phyloP scores from a whole-genome alignment of 2,797 vertebrate genomes.

The Denticeps clupeoides region DNA sequence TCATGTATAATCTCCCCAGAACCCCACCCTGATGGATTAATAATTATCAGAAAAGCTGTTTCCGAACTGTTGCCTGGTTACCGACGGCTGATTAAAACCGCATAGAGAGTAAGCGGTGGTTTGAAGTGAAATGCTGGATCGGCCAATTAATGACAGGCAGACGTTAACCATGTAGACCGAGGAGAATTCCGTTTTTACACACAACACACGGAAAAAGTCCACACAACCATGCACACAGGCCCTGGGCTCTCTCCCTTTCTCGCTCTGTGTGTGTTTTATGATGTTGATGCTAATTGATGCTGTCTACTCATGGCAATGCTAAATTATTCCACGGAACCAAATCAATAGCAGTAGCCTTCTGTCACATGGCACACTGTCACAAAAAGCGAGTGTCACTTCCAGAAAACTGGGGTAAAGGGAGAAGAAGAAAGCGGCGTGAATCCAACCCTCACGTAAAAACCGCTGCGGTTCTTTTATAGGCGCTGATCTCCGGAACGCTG shows the following conservation, averaged over 20 bases:
- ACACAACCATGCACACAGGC: no score
- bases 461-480: no score
- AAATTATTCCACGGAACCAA: conserved; percentile 18
- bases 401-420: not conserved
- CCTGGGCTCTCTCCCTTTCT: no score
- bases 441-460: no score
- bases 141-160: not conserved
- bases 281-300: conserved; percentile 24
- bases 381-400: not conserved
- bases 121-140: not conserved
- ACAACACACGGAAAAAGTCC: no score
- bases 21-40: no score
- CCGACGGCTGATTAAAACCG: not conserved
- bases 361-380: not conserved
- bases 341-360: conserved; percentile 9
- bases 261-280: not conserved
- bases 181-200: not conserved
- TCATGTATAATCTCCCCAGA: no score
- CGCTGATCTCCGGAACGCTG: no score
- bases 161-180: not conserved
- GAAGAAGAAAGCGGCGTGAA: not conserved
- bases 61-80: not conserved
- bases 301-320: conserved; percentile 16
- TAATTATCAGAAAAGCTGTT: no score
- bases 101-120: not conserved